Conservation (phyloP, 2,888 invertebrate genomes). For the Ptychoptera albimana region DNA sequence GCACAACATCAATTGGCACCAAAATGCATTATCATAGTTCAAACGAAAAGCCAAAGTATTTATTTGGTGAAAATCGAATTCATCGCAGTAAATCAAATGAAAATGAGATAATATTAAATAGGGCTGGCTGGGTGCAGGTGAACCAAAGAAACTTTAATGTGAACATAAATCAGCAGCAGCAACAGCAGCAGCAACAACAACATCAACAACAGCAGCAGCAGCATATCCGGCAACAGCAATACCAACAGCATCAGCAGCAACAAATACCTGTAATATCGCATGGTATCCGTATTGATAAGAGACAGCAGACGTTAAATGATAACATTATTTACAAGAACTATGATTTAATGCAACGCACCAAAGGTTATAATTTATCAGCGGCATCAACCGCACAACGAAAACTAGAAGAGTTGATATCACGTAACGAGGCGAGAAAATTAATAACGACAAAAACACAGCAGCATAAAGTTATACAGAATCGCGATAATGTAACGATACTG, state of each 20-base stretch:
- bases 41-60: conserved; percentile 24
- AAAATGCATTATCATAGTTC: conserved; percentile 28
- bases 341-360: not conserved
- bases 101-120: conserved; percentile 29
- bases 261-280: conserved; percentile 10
- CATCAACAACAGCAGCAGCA: not conserved
- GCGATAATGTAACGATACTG: too few species aligned
- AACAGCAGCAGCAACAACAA: not conserved
- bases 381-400: conserved; percentile 21
- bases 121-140: conserved; percentile 35
- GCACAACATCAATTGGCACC: conserved; percentile 11
- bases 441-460: not conserved
- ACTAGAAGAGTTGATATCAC: conserved; percentile 28
- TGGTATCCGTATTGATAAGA: conserved; percentile 20
- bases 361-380: not conserved
- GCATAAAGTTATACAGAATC: not conserved
- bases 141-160: conserved; percentile 13
- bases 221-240: conserved; percentile 16
- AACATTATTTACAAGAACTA: not conserved
- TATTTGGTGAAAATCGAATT: conserved; percentile 24
- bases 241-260: conserved; percentile 6
- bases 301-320: not conserved
- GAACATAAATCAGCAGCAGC: conserved; percentile 16
- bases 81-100: conserved; percentile 10
- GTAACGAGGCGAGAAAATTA: conserved; percentile 20